phyloP scores from a whole-genome alignment of 2,888 invertebrate genomes.

The Cryptocephalus moraei region DNA sequence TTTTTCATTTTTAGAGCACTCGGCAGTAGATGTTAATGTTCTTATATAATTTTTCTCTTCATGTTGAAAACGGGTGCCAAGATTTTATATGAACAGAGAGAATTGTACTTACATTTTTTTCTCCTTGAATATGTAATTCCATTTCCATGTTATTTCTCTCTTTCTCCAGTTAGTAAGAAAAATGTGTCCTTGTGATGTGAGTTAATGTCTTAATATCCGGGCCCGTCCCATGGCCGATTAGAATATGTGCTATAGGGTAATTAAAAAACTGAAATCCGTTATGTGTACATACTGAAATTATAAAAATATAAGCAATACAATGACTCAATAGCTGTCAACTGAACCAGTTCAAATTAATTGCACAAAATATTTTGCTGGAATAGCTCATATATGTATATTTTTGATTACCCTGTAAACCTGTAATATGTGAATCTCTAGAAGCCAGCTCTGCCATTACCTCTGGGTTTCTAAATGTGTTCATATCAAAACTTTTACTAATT shows the following conservation, averaged over 20 bases:
- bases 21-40: constrained; percentile 19
- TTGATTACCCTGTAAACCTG: constrained; percentile 27
- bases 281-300: too few species aligned
- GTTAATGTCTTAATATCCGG: constrained; percentile 4
- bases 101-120: constrained; percentile 31
- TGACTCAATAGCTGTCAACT: too few species aligned
- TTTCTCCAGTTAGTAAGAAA: constrained; percentile 9
- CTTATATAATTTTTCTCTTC: constrained; percentile 5
- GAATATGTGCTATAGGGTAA: too few species aligned
- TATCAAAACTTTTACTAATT: constrained; percentile 29
- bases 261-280: too few species aligned
- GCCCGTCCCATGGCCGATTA: constrained; percentile 7
- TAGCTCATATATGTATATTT: constrained; percentile 2
- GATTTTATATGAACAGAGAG: constrained; percentile 22
- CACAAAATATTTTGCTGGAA: constrained; percentile 16
- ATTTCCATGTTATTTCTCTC: constrained; percentile 9
- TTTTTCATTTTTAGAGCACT: constrained; percentile 17
- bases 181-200: constrained; percentile 15
- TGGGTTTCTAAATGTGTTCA: constrained; percentile 35
- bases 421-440: constrained; percentile 32
- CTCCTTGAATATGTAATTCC: neutral
- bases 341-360: neutral
- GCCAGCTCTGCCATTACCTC: constrained; percentile 35
- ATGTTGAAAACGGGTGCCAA: constrained; percentile 23
- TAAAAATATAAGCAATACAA: too few species aligned